Conservation (phyloP, 2,888 invertebrate species). For the Catocala fraxini region DNA sequence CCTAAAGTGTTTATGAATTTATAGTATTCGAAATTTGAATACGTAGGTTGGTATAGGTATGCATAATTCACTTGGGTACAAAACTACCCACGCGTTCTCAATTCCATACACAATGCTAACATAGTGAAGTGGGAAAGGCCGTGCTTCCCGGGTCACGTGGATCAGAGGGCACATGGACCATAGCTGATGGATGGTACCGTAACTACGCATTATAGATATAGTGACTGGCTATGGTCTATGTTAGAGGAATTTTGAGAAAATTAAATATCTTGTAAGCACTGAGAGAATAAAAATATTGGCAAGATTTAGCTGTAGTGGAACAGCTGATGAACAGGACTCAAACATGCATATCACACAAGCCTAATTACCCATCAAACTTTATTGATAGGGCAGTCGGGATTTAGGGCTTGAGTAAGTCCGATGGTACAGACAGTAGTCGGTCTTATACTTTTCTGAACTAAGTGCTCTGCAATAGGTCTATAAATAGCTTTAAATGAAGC, state of each 20-base stretch:
- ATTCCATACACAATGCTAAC: conserved; percentile 35
- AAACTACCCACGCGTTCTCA: conserved; percentile 24
- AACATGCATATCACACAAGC: too few species aligned
- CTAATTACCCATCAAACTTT: too few species aligned
- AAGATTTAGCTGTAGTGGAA: too few species aligned
- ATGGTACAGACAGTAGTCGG: too few species aligned
- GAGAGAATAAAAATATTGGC: too few species aligned
- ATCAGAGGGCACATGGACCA: conserved; percentile 44
- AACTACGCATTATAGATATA: conserved; percentile 55
- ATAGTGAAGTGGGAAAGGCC: conserved; percentile 37
- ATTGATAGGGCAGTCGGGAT: too few species aligned
- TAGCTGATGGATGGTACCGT: conserved; percentile 59
- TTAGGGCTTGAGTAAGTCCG: too few species aligned
- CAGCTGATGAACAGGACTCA: too few species aligned
- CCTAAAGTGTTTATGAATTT: conserved; percentile 23
- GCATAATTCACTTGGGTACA: not conserved
- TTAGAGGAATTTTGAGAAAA: not conserved
- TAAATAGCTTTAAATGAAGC: too few species aligned
- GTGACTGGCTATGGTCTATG: conserved; percentile 18
- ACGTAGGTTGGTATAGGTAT: not conserved
- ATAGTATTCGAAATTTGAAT: conserved; percentile 6
- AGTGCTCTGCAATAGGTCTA: too few species aligned
- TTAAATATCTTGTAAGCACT: not conserved
- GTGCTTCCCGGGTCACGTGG: conserved; percentile 58
- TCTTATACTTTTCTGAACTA: too few species aligned